Percentiles rank a stretch among this genome's conserved stretches.
phyloP scores from a whole-genome alignment of 2,113 vertebrate genomes.

The Rhipidura dahli region DNA sequence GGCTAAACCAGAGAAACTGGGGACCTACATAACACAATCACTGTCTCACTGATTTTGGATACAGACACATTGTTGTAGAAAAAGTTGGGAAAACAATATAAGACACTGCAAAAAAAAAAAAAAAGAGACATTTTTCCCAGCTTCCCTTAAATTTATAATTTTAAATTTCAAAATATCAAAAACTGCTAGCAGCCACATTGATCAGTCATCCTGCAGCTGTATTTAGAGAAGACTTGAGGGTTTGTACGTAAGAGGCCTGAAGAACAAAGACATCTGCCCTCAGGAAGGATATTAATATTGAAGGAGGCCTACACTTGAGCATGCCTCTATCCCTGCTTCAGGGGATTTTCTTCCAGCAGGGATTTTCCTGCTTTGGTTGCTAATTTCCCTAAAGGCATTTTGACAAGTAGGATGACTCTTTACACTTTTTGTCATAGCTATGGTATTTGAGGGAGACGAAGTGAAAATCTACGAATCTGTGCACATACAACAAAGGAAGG shows the following conservation, averaged over 20 bases:
- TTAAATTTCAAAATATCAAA: background rate
- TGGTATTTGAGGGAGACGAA: background rate
- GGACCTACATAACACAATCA: background rate
- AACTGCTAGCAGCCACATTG: background rate
- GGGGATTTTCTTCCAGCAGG: conserved; percentile 21
- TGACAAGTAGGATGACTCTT: background rate
- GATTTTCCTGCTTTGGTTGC: conserved; percentile 40
- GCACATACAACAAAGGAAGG: rapidly evolving
- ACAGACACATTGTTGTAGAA: background rate
- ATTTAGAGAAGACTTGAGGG: background rate
- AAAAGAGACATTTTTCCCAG: rapidly evolving
- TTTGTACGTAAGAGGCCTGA: background rate
- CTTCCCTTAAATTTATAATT: background rate
- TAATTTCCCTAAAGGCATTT: background rate
- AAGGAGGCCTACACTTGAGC: background rate
- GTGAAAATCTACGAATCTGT: background rate
- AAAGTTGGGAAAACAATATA: background rate
- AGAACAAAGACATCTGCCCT: conserved; percentile 14
- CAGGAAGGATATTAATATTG: conserved; percentile 24
- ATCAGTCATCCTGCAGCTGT: background rate
- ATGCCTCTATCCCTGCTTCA: background rate
- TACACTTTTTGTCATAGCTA: background rate
- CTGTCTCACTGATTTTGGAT: background rate
- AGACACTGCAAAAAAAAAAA: background rate
- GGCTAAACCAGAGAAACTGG: background rate